These are phyloP conservation scores for Pectinophora gossypiella DNA, from an alignment of 1,140 invertebrate species.

Conservation along the genomic window DNA sequence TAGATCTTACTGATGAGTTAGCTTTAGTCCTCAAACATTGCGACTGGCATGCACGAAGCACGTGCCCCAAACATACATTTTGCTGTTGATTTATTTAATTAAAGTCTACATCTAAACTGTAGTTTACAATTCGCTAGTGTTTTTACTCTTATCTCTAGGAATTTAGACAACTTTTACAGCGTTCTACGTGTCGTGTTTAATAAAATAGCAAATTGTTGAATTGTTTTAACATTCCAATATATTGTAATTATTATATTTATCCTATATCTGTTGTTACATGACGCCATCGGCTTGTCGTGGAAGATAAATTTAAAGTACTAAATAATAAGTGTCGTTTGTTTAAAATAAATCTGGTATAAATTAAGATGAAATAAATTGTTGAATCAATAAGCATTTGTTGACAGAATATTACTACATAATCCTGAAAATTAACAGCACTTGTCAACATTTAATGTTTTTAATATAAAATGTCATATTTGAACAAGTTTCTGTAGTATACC, in stretches of 20 bases:
- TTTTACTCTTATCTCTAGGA: constrained; percentile 8
- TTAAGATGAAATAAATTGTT: neutral
- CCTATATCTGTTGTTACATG: neutral
- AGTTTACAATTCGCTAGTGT: constrained; percentile 15
- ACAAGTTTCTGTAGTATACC: neutral
- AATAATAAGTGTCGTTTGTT: neutral
- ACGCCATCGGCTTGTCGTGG: neutral
- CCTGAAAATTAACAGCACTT: too few relatives aligned
- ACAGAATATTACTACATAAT: too few relatives aligned
- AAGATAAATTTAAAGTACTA: neutral
- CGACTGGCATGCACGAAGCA: neutral
- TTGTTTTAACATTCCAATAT: constrained; percentile 15
- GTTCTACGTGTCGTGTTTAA: constrained; percentile 1
- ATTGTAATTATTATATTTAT: neutral
- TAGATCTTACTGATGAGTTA: constrained; percentile 19
- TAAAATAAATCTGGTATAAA: neutral
- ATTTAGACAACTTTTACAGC: neutral
- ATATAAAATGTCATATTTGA: too few relatives aligned
- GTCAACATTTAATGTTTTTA: too few relatives aligned
- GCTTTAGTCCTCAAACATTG: neutral
- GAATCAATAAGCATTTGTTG: too few relatives aligned
- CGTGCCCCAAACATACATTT: constrained; percentile 2
- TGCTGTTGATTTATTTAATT: neutral
- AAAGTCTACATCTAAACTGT: constrained; percentile 1
- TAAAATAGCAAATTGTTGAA: neutral